Conservation (phyloP, 2,888 invertebrate genomes). For the Chrysotoxum bicinctum region DNA sequence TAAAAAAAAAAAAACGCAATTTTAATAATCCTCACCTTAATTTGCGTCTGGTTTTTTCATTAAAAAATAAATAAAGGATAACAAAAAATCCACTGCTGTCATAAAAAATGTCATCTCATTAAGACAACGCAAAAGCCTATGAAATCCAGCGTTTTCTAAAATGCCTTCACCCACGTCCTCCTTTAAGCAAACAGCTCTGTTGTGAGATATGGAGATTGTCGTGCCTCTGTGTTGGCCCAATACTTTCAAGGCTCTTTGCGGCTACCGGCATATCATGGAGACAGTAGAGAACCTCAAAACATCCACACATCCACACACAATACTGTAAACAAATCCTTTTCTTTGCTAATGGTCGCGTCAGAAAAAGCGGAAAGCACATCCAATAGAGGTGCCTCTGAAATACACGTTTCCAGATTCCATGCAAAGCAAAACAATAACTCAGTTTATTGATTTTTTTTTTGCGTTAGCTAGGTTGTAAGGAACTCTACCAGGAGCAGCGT, state of each 20-base stretch:
- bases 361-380: constrained; percentile 45
- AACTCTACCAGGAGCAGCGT: neutral
- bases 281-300: neutral
- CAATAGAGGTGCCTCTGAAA: constrained; percentile 36
- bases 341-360: constrained; percentile 25
- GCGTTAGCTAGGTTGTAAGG: neutral
- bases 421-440: neutral
- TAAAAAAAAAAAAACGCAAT: constrained; percentile 27
- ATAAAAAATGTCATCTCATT: constrained; percentile 51
- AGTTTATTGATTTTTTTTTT: constrained; percentile 42
- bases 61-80: constrained; percentile 3
- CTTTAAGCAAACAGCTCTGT: neutral
- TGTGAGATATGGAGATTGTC: neutral
- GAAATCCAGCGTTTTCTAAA: neutral
- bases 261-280: constrained; percentile 28
- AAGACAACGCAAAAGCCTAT: constrained; percentile 42
- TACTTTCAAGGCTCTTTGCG: constrained; percentile 37
- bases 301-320: neutral
- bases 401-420: neutral
- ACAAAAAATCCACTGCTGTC: constrained; percentile 15
- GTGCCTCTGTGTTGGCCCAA: neutral
- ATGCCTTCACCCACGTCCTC: neutral
- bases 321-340: neutral
- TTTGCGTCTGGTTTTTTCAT: constrained; percentile 37
- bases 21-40: constrained; percentile 38